Percentiles rank a stretch among this genome's conserved stretches.
Conservation (phyloP, 2,888 invertebrate species). For the Leucophora obtusa region DNA sequence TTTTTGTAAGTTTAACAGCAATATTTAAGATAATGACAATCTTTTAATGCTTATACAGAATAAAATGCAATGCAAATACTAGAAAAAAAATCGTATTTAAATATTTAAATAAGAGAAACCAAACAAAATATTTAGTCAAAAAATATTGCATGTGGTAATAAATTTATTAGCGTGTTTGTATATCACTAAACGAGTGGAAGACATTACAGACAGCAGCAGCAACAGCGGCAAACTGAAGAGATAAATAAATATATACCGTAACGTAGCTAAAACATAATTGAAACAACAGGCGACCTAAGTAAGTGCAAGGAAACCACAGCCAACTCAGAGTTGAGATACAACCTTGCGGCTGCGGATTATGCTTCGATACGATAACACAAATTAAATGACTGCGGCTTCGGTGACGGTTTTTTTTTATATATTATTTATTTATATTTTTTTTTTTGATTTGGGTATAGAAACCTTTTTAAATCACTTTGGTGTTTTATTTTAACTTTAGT, state of each 20-base stretch:
- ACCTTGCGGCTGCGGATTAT: no score
- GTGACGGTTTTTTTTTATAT: no score
- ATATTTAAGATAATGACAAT: slow-evolving; percentile 51
- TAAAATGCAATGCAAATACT: slow-evolving; percentile 40
- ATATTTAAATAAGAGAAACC: neutral
- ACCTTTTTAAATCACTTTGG: no score
- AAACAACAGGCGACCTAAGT: no score
- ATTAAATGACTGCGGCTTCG: no score
- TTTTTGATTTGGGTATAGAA: no score
- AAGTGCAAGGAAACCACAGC: no score
- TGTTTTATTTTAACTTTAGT: no score
- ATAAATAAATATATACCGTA: neutral
- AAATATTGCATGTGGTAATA: slow-evolving; percentile 65
- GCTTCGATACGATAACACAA: no score
- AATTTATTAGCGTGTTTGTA: slow-evolving; percentile 68
- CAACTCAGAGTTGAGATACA: no score
- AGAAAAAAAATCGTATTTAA: slow-evolving; percentile 29
- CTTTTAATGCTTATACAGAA: slow-evolving; percentile 18
- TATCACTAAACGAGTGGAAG: slow-evolving; percentile 52
- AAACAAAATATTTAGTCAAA: slow-evolving; percentile 41
- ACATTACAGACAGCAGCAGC: slow-evolving; percentile 15
- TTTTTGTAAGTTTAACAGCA: neutral
- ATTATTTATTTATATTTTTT: no score
- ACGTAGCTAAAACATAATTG: neutral
- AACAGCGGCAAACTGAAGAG: slow-evolving; percentile 18